Conservation (phyloP, 2,797 vertebrate genomes). For the Smutsia temminckii region DNA sequence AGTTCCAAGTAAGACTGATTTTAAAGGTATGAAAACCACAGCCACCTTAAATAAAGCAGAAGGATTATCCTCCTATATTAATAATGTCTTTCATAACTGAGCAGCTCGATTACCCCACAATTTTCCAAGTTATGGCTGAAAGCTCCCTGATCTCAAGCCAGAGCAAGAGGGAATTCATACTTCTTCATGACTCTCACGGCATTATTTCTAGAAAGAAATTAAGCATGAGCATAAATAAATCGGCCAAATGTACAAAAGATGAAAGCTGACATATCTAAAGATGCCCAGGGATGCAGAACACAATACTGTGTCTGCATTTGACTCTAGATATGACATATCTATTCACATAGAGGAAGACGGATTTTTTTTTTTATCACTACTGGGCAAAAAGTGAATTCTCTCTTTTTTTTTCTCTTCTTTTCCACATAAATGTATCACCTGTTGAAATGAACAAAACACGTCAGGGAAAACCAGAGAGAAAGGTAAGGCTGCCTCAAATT, state of each 20-base stretch:
- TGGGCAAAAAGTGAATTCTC: neutral
- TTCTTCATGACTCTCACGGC: neutral
- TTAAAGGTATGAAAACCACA: neutral
- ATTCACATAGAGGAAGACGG: neutral
- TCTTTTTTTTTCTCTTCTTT: neutral
- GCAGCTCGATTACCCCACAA: neutral
- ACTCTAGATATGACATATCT: neutral
- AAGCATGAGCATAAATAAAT: slow-evolving; percentile 44
- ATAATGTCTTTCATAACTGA: neutral
- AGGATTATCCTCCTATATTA: neutral
- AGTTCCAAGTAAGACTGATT: too few species aligned
- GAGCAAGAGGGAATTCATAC: neutral
- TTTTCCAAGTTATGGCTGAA: neutral
- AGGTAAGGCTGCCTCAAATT: neutral
- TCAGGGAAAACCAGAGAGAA: neutral
- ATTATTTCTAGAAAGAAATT: slow-evolving; percentile 52
- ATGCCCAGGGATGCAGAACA: neutral
- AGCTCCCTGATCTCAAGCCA: slow-evolving; percentile 10
- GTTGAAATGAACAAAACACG: slow-evolving; percentile 30
- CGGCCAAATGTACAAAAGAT: neutral
- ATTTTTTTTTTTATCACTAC: neutral
- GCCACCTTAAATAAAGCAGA: neutral
- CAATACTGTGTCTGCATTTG: neutral
- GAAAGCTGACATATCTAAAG: slow-evolving; percentile 22
- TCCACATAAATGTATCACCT: neutral